phyloP scores from a whole-genome alignment of 2,888 invertebrate species.

The Leptarthrus brevirostris region DNA sequence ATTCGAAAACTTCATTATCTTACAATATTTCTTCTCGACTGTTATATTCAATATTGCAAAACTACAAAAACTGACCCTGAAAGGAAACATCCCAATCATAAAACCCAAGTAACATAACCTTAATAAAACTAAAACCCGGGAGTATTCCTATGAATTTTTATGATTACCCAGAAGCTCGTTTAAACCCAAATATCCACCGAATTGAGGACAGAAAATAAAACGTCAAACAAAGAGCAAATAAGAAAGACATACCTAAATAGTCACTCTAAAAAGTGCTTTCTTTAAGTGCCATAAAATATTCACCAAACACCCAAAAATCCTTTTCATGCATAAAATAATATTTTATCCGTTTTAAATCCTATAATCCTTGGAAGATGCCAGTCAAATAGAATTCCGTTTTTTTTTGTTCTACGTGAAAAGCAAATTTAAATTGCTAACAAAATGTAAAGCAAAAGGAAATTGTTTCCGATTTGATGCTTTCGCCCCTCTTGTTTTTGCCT shows the following conservation, averaged over 20 bases:
- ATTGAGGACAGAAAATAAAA: slow-evolving; percentile 11
- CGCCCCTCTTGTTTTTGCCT: neutral
- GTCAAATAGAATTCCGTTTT: neutral
- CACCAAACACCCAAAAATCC: slow-evolving; percentile 31
- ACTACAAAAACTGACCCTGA: no score
- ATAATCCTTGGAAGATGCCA: slow-evolving; percentile 26
- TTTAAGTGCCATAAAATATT: slow-evolving; percentile 25
- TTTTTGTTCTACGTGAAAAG: slow-evolving; percentile 1
- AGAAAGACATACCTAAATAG: slow-evolving; percentile 18
- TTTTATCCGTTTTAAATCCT: slow-evolving; percentile 41
- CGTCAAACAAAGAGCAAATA: neutral
- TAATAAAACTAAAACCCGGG: no score
- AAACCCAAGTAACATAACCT: no score
- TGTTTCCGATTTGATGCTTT: slow-evolving; percentile 19
- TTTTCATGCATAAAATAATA: slow-evolving; percentile 43
- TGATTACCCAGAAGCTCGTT: no score
- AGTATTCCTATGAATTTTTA: no score
- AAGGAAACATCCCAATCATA: no score
- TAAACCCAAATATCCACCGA: neutral
- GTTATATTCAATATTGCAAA: no score
- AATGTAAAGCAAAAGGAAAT: slow-evolving; percentile 3
- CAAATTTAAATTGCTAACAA: slow-evolving; percentile 45
- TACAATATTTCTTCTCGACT: no score
- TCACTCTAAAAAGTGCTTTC: slow-evolving; percentile 24
- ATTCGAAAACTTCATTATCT: no score